These are phyloP conservation scores for Synergus laeviventris DNA, from an alignment of 2,888 invertebrate genomes.

Conservation along the genomic window DNA sequence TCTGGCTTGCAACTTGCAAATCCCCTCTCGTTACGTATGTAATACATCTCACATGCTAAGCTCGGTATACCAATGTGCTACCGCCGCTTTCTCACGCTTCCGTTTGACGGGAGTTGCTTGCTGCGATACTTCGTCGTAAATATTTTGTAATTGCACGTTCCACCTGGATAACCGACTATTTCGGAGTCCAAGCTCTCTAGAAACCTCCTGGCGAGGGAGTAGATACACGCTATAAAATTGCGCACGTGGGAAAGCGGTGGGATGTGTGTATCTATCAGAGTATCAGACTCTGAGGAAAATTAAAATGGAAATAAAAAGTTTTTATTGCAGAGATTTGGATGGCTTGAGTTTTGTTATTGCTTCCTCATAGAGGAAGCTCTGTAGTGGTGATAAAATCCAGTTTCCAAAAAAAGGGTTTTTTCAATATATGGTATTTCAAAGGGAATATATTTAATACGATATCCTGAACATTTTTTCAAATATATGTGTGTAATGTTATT, in stretches of 20 bases:
- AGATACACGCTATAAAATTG: conserved; percentile 27
- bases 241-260: conserved; percentile 51
- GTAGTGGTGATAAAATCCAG: no score
- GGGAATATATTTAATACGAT: no score
- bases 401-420: no score
- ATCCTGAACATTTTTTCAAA: no score
- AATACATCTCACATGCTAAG: conserved; percentile 28
- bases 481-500: no score
- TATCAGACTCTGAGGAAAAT: conserved; percentile 10
- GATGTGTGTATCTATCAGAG: conserved; percentile 15
- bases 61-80: conserved; percentile 2
- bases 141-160: conserved; percentile 61
- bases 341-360: no score
- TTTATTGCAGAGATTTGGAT: no score
- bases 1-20: conserved; percentile 24
- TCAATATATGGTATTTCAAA: no score
- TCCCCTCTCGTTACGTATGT: conserved; percentile 26
- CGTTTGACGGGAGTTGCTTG: conserved; percentile 56
- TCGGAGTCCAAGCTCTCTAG: conserved; percentile 50
- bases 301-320: no score
- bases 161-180: conserved; percentile 51
- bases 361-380: no score
- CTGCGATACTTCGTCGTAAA: conserved; percentile 54
- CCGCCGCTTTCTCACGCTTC: conserved; percentile 61
- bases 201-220: conserved; percentile 49